A percentile compares a stretch with the other conserved stretches of the same genome.
Evolutionary conservation across 1,140 invertebrate species (phyloP).

Genomic region (Oryctes rhinoceros): DNA sequence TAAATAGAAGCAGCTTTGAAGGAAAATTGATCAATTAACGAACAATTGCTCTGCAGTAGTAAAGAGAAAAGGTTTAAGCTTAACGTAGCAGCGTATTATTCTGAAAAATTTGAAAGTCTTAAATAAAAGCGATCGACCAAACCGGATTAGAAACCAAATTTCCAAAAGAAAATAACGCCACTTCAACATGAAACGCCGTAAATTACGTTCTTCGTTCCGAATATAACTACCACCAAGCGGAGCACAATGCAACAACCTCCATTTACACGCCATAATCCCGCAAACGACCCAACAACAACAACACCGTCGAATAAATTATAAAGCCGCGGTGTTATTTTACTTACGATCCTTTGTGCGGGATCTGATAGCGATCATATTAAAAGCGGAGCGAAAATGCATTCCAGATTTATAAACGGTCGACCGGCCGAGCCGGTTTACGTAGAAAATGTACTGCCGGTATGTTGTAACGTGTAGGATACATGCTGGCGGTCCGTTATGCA

Average conservation of each 20-base stretch:
- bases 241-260: neutral
- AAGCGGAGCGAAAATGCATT: constrained; percentile 4
- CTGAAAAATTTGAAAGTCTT: too few relatives aligned
- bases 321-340: neutral
- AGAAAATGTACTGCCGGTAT: neutral
- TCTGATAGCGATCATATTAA: constrained; percentile 15
- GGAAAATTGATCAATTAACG: neutral
- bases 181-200: too few relatives aligned
- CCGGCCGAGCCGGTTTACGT: neutral
- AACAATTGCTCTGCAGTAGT: neutral
- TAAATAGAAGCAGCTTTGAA: neutral
- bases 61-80: too few relatives aligned
- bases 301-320: neutral
- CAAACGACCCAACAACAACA: constrained; percentile 3
- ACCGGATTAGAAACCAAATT: too few relatives aligned
- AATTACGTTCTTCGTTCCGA: too few relatives aligned
- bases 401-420: neutral
- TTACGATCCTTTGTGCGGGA: neutral
- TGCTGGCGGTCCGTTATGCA: neutral
- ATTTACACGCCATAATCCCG: neutral
- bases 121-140: too few relatives aligned
- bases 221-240: too few relatives aligned
- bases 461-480: neutral
- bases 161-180: too few relatives aligned
- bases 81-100: too few relatives aligned